These are phyloP conservation scores for Mesoclemmys tuberculata DNA, from an alignment of 2,113 vertebrate genomes.

Conservation along the genomic window DNA sequence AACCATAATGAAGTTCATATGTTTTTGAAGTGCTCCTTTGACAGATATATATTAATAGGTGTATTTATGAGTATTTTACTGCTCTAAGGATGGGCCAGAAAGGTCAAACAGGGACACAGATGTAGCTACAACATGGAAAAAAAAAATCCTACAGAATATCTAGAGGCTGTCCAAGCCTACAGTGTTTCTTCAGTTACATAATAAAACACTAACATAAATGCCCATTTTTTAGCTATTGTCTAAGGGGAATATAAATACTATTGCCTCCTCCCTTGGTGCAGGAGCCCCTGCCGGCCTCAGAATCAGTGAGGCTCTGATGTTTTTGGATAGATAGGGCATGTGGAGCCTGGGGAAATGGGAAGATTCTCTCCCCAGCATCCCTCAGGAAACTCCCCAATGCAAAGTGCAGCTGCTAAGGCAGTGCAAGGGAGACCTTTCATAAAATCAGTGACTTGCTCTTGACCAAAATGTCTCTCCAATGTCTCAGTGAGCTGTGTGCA, in stretches of 20 bases:
- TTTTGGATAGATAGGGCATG: not conserved
- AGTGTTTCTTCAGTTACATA: not conserved
- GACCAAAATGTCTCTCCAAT: too few species aligned
- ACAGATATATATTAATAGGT: not conserved
- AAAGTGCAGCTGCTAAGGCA: too few species aligned
- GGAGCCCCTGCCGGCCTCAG: not conserved
- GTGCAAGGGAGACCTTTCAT: too few species aligned
- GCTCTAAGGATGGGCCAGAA: not conserved
- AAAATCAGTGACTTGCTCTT: too few species aligned
- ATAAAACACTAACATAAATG: not conserved
- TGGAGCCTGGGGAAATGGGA: too few species aligned
- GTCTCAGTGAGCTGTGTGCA: too few species aligned
- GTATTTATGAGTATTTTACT: not conserved
- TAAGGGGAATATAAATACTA: not conserved
- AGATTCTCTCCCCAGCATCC: too few species aligned
- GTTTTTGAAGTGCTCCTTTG: not conserved
- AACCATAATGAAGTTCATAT: not conserved
- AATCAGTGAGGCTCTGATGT: not conserved
- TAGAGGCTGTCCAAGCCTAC: not conserved
- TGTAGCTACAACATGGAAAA: fast-evolving
- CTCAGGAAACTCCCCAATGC: too few species aligned
- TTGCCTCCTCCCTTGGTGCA: not conserved
- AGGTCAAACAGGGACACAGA: not conserved
- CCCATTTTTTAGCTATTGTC: too few species aligned
- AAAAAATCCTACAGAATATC: not conserved